A percentile compares a stretch with the other conserved stretches of the same genome.
Conservation (phyloP, 2,113 vertebrate species). For the Cryptoleucopteryx plumbea region DNA sequence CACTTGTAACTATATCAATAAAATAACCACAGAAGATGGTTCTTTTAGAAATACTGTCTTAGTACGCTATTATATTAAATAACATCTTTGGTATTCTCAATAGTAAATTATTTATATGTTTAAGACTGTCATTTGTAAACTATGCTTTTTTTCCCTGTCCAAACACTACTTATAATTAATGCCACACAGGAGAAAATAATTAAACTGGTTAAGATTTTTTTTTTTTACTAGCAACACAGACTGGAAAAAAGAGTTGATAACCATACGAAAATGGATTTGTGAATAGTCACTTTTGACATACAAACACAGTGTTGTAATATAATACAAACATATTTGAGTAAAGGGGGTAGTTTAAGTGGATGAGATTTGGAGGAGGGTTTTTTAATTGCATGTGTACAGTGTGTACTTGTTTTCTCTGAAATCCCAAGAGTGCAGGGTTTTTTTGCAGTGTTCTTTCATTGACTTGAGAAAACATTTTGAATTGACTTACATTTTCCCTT, state of each 20-base stretch:
- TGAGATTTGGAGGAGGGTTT: slow-evolving; percentile 17
- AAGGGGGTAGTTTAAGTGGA: slow-evolving; percentile 21
- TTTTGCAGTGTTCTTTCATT: slow-evolving; percentile 43
- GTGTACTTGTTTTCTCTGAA: slow-evolving; percentile 57
- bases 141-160: slow-evolving; percentile 43
- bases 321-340: slow-evolving; percentile 34
- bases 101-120: slow-evolving; percentile 56
- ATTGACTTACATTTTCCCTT: slow-evolving; percentile 51
- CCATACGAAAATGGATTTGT: slow-evolving; percentile 12
- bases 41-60: neutral
- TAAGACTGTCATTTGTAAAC: slow-evolving; percentile 46
- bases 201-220: neutral
- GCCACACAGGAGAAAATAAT: slow-evolving; percentile 50
- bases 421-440: slow-evolving; percentile 15
- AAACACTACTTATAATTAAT: slow-evolving; percentile 37
- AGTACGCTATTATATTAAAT: slow-evolving; percentile 19
- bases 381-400: neutral
- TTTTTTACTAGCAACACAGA: neutral
- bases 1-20: slow-evolving; percentile 33
- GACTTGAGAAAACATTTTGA: slow-evolving; percentile 69
- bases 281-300: slow-evolving; percentile 11
- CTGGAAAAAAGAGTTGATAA: slow-evolving; percentile 1
- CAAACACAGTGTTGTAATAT: neutral
- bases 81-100: slow-evolving; percentile 33
- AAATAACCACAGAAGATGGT: neutral